These are phyloP conservation scores for Varanus salvator DNA, from an alignment of 2,113 vertebrate genomes.

Conservation along the genomic window DNA sequence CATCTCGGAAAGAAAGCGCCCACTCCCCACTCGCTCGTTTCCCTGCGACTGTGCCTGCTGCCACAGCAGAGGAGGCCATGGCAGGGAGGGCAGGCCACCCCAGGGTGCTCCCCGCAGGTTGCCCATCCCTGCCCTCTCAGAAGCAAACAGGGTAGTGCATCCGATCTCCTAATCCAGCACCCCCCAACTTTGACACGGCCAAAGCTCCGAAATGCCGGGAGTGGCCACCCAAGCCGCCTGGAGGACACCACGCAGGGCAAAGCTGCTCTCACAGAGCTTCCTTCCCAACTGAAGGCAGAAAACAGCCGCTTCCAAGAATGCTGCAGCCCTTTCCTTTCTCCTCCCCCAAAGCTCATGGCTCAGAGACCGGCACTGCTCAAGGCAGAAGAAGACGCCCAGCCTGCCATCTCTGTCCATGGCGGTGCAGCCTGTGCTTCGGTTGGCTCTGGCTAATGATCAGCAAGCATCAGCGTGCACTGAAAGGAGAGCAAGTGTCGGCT, in stretches of 20 bases:
- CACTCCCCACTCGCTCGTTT: no score
- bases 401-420: background rate
- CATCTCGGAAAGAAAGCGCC: no score
- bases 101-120: background rate
- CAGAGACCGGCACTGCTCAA: background rate
- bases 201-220: no score
- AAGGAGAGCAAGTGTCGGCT: background rate
- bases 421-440: background rate
- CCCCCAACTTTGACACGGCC: no score
- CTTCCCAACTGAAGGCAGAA: background rate
- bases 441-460: constrained; percentile 16
- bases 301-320: rapidly evolving
- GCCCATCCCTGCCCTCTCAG: background rate
- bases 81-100: no score
- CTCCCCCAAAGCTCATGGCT: background rate
- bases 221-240: no score
- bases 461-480: background rate
- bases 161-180: background rate
- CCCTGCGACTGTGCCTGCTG: no score
- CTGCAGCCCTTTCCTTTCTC: background rate
- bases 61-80: no score
- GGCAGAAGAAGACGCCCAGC: background rate
- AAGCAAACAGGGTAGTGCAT: background rate
- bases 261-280: no score
- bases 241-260: no score